Evolutionary conservation across 2,888 invertebrate genomes (phyloP).

Genomic region (Deilephila porcellus): DNA sequence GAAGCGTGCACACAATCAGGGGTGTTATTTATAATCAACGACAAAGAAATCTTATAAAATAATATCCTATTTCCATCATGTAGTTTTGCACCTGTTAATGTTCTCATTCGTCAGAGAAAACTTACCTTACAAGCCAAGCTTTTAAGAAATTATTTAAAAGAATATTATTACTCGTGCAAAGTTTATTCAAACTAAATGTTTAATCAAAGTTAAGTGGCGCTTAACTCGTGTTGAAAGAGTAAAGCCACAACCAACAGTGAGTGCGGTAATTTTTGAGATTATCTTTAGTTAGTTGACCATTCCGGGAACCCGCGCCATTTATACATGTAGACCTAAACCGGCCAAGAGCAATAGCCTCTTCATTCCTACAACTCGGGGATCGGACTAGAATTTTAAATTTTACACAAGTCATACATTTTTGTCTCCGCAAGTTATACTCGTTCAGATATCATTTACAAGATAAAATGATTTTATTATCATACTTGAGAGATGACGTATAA

Average conservation of each 20-base stretch:
- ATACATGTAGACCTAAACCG: conserved; percentile 56
- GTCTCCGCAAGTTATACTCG: not conserved
- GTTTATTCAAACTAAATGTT: not conserved
- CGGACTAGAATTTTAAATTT: conserved; percentile 15
- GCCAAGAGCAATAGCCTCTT: conserved; percentile 56
- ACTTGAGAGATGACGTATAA: conserved; percentile 1
- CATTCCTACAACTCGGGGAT: conserved; percentile 36
- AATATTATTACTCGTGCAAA: not conserved
- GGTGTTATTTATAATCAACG: conserved; percentile 70
- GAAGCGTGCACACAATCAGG: conserved; percentile 73
- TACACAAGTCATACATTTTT: not conserved
- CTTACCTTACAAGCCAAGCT: not conserved
- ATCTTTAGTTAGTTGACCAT: conserved; percentile 49
- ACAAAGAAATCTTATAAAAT: conserved; percentile 45
- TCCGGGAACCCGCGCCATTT: conserved; percentile 60
- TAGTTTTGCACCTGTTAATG: not conserved
- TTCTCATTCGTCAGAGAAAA: not conserved
- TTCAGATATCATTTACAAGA: not conserved
- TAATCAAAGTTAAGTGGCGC: not conserved
- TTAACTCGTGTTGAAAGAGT: not conserved
- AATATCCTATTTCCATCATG: not conserved
- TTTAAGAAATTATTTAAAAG: not conserved
- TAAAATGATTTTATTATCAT: not conserved
- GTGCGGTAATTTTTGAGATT: conserved; percentile 9
- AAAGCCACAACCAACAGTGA: not conserved